Evolutionary conservation across 2,797 vertebrate species (phyloP), one percentile per base, ranked within the genome.

Genomic region (Leuciscus waleckii): DNA sequence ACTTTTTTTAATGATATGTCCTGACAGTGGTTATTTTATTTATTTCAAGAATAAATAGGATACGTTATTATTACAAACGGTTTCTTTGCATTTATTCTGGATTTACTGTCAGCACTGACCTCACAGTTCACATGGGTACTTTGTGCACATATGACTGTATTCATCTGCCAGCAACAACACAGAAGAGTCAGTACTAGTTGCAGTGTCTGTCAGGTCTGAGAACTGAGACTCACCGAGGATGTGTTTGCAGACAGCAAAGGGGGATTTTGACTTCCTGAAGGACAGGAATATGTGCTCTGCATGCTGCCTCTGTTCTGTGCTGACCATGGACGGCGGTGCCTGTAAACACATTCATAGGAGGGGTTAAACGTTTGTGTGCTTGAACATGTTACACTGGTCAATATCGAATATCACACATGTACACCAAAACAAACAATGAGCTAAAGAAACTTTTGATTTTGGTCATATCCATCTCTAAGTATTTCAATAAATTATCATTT

Each of bases 251-350:
- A 99, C 95, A 81, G 97, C 98, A 92, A 99, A 99, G n/a, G 98
- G 98, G 3, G 98, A 99, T 88, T 99, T 99, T 84, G 98, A 99
- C 92, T 99, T 99, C 92, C 98, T 97, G 94, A 99, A 99, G 84
- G 98, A 98, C 90, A 99, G 97, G 93, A 99, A 99, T 89, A 99
- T 97, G 90, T 99, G 98, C 91, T 99, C 98, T 65, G 98, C 98
- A 61, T 99, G 98, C 90, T 99, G 98, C 76, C 98, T 95, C 92
- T 99, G 98, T 78, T 99, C 98, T 86, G 96, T 97, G 92, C 94
- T 99, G 95, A 99, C 98, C 97, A 99, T 99, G 94, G 98, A 99
- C 86, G 98, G 98, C 91, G 98, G 98, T 92, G 98, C 98, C 98
- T 99, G 90, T 3, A 6, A 90, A 73, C 58, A 86, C 35, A 78